Conservation (phyloP, 2,113 vertebrate species). For the Aythya baeri region DNA sequence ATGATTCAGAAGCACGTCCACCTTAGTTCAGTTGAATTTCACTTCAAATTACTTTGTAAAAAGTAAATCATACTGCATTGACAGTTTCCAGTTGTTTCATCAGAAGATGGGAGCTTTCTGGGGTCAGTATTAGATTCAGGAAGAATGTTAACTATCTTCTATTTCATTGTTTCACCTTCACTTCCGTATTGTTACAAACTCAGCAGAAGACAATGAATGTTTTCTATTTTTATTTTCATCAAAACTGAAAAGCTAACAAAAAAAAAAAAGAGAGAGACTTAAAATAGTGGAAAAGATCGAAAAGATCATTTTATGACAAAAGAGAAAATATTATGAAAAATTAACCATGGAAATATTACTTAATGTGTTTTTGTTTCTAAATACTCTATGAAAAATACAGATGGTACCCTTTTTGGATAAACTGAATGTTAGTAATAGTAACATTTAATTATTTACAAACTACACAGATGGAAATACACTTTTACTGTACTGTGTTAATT, state of each 20-base stretch:
- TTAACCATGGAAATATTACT: neutral
- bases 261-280: no score
- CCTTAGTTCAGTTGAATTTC: neutral
- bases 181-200: neutral
- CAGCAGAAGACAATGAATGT: neutral
- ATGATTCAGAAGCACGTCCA: neutral
- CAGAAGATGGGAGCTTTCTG: neutral
- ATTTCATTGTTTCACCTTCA: neutral
- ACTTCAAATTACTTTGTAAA: neutral
- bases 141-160: neutral
- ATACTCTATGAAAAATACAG: neutral
- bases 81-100: neutral
- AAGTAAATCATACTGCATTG: neutral
- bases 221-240: neutral
- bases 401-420: neutral
- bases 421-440: neutral
- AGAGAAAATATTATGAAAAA: neutral
- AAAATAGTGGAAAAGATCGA: neutral
- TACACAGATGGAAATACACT: neutral
- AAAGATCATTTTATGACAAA: neutral
- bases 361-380: neutral
- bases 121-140: neutral
- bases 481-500: neutral
- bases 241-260: neutral
- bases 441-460: neutral